Percentiles rank a stretch among this genome's conserved stretches.
Evolutionary conservation across 2,888 invertebrate genomes (phyloP).

Genomic region (Galeopsomyia nigrocyanea): DNA sequence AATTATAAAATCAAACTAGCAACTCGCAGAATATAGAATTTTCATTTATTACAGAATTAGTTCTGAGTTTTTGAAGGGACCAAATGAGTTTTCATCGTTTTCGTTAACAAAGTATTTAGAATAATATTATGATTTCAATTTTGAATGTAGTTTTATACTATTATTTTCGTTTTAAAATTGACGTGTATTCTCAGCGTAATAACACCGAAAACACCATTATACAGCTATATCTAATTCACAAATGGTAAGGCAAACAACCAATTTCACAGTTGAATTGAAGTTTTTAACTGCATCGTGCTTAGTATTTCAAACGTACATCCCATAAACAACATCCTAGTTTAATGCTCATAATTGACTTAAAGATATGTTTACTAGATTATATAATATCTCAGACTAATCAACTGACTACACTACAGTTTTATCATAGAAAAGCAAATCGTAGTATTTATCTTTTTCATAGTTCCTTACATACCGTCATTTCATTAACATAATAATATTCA

Average conservation of each 20-base stretch:
- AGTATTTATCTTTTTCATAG: no score
- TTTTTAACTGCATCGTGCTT: constrained; percentile 8
- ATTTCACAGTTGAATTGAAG: background rate
- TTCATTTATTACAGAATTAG: no score
- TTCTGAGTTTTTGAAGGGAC: constrained; percentile 27
- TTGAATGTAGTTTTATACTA: background rate
- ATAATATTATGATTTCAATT: background rate
- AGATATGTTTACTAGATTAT: constrained; percentile 28
- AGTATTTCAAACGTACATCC: constrained; percentile 13
- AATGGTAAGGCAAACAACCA: constrained; percentile 4
- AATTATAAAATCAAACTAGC: constrained; percentile 5
- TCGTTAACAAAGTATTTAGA: background rate
- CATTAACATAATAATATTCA: no score
- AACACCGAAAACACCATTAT: background rate
- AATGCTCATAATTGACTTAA: constrained; percentile 32
- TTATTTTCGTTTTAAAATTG: background rate
- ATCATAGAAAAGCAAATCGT: no score
- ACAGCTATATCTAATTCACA: background rate
- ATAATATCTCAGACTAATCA: constrained; percentile 25
- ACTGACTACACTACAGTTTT: constrained; percentile 16
- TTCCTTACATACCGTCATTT: no score
- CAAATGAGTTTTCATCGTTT: constrained; percentile 35
- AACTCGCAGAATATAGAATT: background rate
- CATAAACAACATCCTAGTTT: constrained; percentile 31
- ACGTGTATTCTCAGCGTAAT: constrained; percentile 41